Evolutionary conservation across 1,140 invertebrate genomes (phyloP).

Genomic region (Drosophila ogumai): DNA sequence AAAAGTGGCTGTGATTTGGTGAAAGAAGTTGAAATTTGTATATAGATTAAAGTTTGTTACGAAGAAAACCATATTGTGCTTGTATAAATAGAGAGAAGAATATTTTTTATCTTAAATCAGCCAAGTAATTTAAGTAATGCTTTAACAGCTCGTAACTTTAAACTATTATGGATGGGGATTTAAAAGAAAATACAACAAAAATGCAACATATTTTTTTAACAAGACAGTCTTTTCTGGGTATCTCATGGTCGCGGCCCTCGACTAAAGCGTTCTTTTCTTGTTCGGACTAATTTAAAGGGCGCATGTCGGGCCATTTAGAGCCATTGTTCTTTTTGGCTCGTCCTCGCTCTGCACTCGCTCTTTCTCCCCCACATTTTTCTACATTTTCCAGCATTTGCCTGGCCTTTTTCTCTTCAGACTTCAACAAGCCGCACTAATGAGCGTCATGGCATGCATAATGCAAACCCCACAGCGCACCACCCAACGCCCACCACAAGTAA

Average conservation of each 20-base stretch:
- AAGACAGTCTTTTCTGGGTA: neutral
- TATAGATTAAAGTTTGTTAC: neutral
- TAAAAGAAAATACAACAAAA: neutral
- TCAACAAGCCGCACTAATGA: slow-evolving; percentile 76
- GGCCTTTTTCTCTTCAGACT: slow-evolving; percentile 17
- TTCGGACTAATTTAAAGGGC: slow-evolving; percentile 63
- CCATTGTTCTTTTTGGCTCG: slow-evolving; percentile 74
- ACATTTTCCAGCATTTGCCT: slow-evolving; percentile 21
- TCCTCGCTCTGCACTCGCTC: slow-evolving; percentile 52
- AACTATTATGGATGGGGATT: neutral
- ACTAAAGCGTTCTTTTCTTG: slow-evolving; percentile 7
- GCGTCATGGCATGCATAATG: slow-evolving; percentile 79
- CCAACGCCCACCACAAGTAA: slow-evolving; percentile 56
- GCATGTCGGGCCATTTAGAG: slow-evolving; percentile 59
- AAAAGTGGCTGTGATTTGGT: slow-evolving; percentile 44
- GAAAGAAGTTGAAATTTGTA: slow-evolving; percentile 40
- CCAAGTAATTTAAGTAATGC: neutral
- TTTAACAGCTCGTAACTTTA: slow-evolving; percentile 10
- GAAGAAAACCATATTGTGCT: neutral
- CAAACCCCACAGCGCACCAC: slow-evolving; percentile 27
- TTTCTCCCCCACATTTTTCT: slow-evolving; percentile 11
- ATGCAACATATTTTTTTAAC: neutral
- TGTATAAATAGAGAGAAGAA: neutral
- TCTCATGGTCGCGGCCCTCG: slow-evolving; percentile 5
- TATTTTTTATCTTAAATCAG: neutral